A percentile compares a stretch with the other conserved stretches of the same genome.
Conservation (phyloP, 2,888 invertebrate genomes). For the Himalopsyche anomala region DNA sequence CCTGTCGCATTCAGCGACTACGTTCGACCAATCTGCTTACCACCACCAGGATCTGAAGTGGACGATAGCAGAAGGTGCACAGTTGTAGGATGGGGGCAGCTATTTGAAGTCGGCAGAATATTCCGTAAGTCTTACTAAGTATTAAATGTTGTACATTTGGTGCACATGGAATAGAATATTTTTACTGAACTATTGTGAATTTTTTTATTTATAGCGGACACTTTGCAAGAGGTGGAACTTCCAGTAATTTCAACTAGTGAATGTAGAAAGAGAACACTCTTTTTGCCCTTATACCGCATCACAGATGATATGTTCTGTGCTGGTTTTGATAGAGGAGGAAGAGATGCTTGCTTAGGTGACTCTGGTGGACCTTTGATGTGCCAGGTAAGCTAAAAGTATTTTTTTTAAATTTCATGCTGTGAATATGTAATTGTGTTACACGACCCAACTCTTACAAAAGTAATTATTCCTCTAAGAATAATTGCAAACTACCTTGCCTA, state of each 20-base stretch:
- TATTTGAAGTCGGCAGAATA: constrained; percentile 86
- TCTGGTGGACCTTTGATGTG: constrained; percentile 89
- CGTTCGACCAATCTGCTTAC: constrained; percentile 81
- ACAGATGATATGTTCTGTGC: constrained; percentile 91
- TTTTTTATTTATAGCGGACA: constrained; percentile 80
- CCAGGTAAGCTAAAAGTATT: constrained; percentile 73
- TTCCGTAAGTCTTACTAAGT: constrained; percentile 80
- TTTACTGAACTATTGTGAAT: background rate
- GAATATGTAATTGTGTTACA: too few relatives aligned
- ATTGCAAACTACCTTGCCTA: too few relatives aligned
- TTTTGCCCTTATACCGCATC: constrained; percentile 85
- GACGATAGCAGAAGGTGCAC: constrained; percentile 84
- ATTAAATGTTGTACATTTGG: background rate
- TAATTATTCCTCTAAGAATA: too few relatives aligned
- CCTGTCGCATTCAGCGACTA: constrained; percentile 80
- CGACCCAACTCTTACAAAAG: too few relatives aligned
- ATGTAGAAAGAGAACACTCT: constrained; percentile 84
- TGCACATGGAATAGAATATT: background rate
- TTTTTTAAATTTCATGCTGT: too few relatives aligned
- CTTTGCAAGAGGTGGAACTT: constrained; percentile 87
- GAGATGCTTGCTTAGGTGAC: constrained; percentile 89
- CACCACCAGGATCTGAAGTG: constrained; percentile 77
- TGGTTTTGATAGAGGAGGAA: constrained; percentile 86
- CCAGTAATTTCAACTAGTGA: constrained; percentile 87
- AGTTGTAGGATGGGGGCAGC: constrained; percentile 89